Evolutionary conservation across 2,797 vertebrate genomes (phyloP).

Genomic region (Xenentodon cancila): DNA sequence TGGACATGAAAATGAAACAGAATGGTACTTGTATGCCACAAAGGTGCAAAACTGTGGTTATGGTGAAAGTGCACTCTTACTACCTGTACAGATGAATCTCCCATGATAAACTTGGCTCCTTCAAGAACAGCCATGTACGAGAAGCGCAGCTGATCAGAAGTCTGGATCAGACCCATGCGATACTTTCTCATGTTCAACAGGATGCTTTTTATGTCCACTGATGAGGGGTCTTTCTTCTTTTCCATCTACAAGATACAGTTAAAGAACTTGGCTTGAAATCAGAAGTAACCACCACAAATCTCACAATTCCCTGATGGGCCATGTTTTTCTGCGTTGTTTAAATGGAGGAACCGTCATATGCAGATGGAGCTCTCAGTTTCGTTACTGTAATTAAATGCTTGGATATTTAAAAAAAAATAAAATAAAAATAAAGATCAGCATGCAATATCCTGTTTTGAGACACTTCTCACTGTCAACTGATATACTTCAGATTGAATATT

Average conservation of each 20-base stretch:
- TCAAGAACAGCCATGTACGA: slow-evolving; percentile 95
- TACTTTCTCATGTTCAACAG: slow-evolving; percentile 95
- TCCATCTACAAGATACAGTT: slow-evolving; percentile 71
- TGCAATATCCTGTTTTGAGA: neutral
- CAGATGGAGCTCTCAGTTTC: neutral
- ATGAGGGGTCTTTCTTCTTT: slow-evolving; percentile 89
- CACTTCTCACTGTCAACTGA: neutral
- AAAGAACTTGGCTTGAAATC: neutral
- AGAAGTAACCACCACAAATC: neutral
- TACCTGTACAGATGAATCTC: slow-evolving; percentile 92
- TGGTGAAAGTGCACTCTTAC: neutral
- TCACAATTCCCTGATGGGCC: neutral
- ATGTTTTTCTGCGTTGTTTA: neutral
- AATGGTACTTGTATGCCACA: neutral
- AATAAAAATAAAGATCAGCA: neutral
- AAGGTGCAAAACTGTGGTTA: neutral
- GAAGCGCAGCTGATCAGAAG: slow-evolving; percentile 95
- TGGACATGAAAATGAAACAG: neutral
- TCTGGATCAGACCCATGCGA: slow-evolving; percentile 98
- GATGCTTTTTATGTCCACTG: slow-evolving; percentile 92
- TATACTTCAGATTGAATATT: neutral
- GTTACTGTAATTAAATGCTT: neutral
- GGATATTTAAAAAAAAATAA: no score
- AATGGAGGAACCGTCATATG: neutral
- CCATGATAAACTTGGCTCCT: slow-evolving; percentile 93